Evolutionary conservation across 2,113 vertebrate genomes (phyloP).

Genomic region (Channa maculata): DNA sequence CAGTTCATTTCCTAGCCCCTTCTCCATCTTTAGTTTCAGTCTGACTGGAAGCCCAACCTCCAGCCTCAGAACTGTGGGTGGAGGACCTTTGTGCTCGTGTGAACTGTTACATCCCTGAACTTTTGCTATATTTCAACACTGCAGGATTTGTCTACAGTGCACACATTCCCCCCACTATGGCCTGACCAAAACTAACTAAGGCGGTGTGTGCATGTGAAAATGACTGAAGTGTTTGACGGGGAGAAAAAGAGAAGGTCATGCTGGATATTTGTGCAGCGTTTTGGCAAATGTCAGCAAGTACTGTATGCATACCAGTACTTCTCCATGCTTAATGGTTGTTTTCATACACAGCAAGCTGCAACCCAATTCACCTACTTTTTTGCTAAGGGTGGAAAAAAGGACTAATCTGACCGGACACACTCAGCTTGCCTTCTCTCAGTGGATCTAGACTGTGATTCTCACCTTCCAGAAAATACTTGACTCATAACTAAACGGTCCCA

Average conservation of each 20-base stretch:
- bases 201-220: slow-evolving; percentile 26
- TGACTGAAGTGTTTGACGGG: slow-evolving; percentile 41
- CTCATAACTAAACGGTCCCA: background rate
- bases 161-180: slow-evolving; percentile 26
- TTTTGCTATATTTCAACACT: slow-evolving; percentile 47
- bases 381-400: slow-evolving; percentile 12
- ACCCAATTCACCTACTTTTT: slow-evolving; percentile 36
- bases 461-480: background rate
- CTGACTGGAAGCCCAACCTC: slow-evolving; percentile 57
- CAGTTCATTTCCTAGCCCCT: slow-evolving; percentile 25
- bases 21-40: slow-evolving; percentile 47
- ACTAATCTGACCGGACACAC: slow-evolving; percentile 9
- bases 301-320: slow-evolving; percentile 23
- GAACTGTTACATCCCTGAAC: slow-evolving; percentile 46
- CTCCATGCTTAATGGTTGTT: slow-evolving; percentile 57
- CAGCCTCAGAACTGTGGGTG: slow-evolving; percentile 32
- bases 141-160: slow-evolving; percentile 21
- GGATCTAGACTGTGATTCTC: slow-evolving; percentile 18
- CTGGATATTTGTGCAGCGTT: slow-evolving; percentile 43
- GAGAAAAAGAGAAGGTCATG: slow-evolving; percentile 33
- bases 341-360: slow-evolving; percentile 52
- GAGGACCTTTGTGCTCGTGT: slow-evolving; percentile 28
- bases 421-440: slow-evolving; percentile 18
- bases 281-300: slow-evolving; percentile 29
- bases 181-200: slow-evolving; percentile 56